A percentile compares a stretch with the other conserved stretches of the same genome.
Conservation (phyloP, 2,113 vertebrate species). For the Chionomys nivalis region DNA sequence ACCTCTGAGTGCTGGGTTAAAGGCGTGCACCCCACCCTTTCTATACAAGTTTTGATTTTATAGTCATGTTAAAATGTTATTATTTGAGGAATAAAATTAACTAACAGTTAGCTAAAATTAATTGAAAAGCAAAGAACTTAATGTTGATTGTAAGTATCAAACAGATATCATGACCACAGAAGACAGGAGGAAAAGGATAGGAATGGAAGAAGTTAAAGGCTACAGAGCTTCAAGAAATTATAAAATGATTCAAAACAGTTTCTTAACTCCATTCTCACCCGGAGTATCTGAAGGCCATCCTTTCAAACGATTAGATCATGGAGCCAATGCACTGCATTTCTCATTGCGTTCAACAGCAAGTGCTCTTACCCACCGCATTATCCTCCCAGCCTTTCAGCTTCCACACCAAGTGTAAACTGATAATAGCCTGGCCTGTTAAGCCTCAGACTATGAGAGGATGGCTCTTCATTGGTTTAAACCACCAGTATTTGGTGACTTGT, state of each 20-base stretch:
- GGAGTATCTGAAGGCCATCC: neutral
- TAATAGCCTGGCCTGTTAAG: neutral
- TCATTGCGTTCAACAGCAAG: neutral
- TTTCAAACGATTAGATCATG: neutral
- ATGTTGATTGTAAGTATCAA: neutral
- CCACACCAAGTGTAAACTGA: too few species aligned
- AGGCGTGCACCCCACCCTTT: neutral
- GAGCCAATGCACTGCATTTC: neutral
- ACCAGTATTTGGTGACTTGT: neutral
- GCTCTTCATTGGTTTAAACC: neutral
- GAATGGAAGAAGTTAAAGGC: neutral
- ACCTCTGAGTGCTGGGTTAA: neutral
- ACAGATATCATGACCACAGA: neutral
- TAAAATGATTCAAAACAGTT: neutral
- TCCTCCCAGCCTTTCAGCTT: neutral
- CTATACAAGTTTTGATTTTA: conserved; percentile 17
- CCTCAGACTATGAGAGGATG: neutral
- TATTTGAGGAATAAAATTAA: neutral
- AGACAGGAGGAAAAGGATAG: neutral
- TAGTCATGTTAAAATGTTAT: neutral
- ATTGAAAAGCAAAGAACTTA: conserved; percentile 16
- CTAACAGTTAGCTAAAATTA: neutral
- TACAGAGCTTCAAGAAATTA: neutral
- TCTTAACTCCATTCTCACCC: neutral
- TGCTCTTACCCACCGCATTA: neutral